These are phyloP conservation scores for Sylvia borin DNA, from an alignment of 2,797 vertebrate genomes.

Conservation along the genomic window DNA sequence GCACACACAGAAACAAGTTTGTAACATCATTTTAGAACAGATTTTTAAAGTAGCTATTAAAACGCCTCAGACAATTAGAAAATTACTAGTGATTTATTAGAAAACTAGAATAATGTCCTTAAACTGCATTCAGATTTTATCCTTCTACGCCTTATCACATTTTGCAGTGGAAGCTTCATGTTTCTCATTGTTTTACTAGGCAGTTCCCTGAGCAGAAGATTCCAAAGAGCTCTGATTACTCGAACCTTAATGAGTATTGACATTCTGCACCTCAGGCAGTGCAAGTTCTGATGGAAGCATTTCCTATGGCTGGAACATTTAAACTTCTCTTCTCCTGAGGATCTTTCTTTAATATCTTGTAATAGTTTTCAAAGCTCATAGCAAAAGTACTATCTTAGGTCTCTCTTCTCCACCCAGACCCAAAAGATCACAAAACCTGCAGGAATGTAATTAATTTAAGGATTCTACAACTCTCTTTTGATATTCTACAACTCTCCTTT, in stretches of 20 bases:
- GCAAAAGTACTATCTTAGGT: background rate
- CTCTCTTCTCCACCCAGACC: background rate
- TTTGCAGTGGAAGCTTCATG: background rate
- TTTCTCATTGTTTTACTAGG: background rate
- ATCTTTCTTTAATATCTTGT: background rate
- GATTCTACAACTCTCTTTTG: background rate
- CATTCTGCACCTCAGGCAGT: accelerated
- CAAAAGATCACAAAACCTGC: background rate
- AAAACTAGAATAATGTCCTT: background rate
- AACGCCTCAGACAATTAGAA: background rate
- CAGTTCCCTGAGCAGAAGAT: background rate
- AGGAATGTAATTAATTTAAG: background rate
- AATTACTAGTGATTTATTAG: background rate
- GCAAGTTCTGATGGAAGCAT: background rate
- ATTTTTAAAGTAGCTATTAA: background rate
- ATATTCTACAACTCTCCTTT: background rate
- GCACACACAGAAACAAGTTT: background rate
- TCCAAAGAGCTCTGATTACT: background rate
- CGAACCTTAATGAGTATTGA: background rate
- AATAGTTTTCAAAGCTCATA: background rate
- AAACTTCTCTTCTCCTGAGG: background rate
- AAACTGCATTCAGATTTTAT: background rate
- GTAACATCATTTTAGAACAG: background rate
- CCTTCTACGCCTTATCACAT: background rate
- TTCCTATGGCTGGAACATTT: background rate